Percentiles rank a stretch among this genome's conserved stretches.
phyloP scores from a whole-genome alignment of 2,797 vertebrate genomes.

The Petrocephalus sullivani region DNA sequence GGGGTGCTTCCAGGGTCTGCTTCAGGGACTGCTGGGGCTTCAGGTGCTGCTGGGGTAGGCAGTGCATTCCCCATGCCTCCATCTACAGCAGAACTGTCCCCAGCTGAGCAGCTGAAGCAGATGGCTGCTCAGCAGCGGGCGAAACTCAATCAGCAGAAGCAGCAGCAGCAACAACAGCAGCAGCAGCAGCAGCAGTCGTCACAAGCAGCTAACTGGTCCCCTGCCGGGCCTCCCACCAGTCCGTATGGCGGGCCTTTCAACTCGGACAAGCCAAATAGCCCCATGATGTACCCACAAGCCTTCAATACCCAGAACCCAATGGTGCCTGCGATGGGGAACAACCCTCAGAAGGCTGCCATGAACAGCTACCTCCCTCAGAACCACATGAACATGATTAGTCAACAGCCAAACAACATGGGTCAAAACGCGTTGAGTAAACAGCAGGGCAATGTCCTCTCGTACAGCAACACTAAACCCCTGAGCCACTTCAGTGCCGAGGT shows the following conservation, averaged over 20 bases:
- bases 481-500: conserved; percentile 77
- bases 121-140: conserved; percentile 89
- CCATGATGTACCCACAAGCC: conserved; percentile 98
- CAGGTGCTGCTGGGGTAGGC: conserved; percentile 27
- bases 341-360: conserved; percentile 81
- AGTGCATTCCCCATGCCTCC: conserved; percentile 40
- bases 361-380: conserved; percentile 99
- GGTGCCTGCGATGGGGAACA: conserved; percentile 84
- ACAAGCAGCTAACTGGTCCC: conserved; percentile 83
- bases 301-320: conserved; percentile 88
- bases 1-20: conserved; percentile 59
- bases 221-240: conserved; percentile 84
- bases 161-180: conserved; percentile 78
- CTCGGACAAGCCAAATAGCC: conserved; percentile 97
- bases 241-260: conserved; percentile 84
- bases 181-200: conserved; percentile 58
- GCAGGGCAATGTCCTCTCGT: conserved; percentile 78
- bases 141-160: conserved; percentile 91
- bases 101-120: conserved; percentile 93
- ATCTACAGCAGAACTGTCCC: conserved; percentile 79
- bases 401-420: conserved; percentile 75
- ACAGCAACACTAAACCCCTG: conserved; percentile 95
- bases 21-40: conserved; percentile 47
- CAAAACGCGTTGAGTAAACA: conserved; percentile 81
- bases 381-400: conserved; percentile 85